Evolutionary conservation across 2,113 vertebrate genomes (phyloP).

Genomic region (Calypte anna): DNA sequence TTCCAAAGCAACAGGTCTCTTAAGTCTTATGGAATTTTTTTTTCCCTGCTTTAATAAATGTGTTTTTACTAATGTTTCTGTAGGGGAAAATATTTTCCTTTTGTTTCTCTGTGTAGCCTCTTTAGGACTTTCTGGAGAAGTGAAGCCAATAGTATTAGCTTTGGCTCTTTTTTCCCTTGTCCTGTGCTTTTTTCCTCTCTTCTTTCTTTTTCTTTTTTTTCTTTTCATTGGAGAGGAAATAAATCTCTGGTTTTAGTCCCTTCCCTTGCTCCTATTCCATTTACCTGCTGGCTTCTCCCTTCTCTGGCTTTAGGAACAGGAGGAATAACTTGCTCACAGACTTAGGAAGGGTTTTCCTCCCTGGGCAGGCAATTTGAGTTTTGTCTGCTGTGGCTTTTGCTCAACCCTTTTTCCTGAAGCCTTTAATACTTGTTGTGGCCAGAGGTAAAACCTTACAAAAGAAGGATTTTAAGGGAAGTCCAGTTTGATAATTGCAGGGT

Average conservation of each 20-base stretch:
- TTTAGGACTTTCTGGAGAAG: conserved; percentile 42
- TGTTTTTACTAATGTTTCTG: conserved; percentile 46
- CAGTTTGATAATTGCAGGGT: neutral
- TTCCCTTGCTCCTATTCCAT: conserved; percentile 45
- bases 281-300: neutral
- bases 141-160: conserved; percentile 12
- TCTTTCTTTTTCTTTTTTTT: neutral
- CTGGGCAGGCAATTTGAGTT: neutral
- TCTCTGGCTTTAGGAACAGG: neutral
- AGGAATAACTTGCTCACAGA: neutral
- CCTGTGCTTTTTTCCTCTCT: neutral
- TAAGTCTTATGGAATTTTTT: neutral
- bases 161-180: neutral
- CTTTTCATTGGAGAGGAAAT: neutral
- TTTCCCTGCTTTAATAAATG: conserved; percentile 30
- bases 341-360: neutral
- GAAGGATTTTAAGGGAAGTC: neutral
- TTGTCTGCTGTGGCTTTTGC: neutral
- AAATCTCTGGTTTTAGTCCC: conserved; percentile 36
- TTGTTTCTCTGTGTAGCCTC: conserved; percentile 45
- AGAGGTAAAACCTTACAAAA: neutral
- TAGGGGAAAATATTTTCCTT: conserved; percentile 50
- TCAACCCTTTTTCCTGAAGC: neutral
- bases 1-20: neutral
- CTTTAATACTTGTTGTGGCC: neutral